phyloP scores from a whole-genome alignment of 2,797 vertebrate species.

The Calcarius lapponicus region DNA sequence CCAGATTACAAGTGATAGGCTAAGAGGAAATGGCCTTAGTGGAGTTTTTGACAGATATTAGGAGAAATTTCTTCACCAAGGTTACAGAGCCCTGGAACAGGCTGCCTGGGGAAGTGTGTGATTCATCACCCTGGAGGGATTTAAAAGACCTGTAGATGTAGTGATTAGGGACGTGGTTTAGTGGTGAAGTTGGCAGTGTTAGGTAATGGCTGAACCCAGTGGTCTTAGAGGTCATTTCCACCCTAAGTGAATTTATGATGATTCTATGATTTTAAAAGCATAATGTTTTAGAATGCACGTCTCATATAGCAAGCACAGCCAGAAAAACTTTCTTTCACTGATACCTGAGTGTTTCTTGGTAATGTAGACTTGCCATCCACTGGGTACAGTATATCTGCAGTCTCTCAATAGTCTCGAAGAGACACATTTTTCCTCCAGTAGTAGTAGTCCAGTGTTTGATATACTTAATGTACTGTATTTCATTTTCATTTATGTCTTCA shows the following conservation, averaged over 20 bases:
- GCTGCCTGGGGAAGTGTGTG: not conserved
- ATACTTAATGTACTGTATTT: not conserved
- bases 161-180: not conserved
- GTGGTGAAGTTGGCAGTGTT: not conserved
- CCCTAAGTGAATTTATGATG: not conserved
- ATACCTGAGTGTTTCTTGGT: not conserved
- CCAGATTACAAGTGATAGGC: not conserved
- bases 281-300: not conserved
- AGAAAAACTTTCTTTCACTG: not conserved
- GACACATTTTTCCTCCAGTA: not conserved
- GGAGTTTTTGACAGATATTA: not conserved
- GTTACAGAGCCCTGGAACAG: not conserved
- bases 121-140: not conserved
- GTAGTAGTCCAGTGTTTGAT: not conserved
- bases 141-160: not conserved
- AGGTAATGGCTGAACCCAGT: accelerated
- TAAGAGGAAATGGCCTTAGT: not conserved
- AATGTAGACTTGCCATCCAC: not conserved
- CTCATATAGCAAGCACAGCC: not conserved
- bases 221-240: not conserved
- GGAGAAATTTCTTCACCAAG: not conserved
- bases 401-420: not conserved
- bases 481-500: not conserved
- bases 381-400: not conserved
- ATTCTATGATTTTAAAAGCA: not conserved